Percentiles rank a stretch among this genome's conserved stretches.
These are phyloP conservation scores for Probaryconus sp. DNA, from an alignment of 1,140 invertebrate species.

Conservation along the genomic window DNA sequence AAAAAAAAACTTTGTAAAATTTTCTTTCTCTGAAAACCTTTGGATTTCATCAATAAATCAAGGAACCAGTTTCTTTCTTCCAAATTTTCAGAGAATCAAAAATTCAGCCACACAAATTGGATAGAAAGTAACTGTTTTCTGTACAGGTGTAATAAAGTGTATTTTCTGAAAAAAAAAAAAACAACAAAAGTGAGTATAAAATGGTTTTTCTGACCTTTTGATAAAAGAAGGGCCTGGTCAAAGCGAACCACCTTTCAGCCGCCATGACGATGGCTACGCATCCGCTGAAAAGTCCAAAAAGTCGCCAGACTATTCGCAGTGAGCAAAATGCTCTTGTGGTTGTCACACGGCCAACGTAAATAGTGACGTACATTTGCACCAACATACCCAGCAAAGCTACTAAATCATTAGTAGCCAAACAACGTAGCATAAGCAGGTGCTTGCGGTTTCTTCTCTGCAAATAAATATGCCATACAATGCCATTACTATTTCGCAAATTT, in stretches of 20 bases:
- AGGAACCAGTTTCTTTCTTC: no score
- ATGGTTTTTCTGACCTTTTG: slow-evolving; percentile 92
- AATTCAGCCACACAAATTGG: no score
- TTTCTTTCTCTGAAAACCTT: no score
- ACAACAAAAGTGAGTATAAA: no score
- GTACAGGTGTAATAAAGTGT: background rate
- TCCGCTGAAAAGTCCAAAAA: slow-evolving; percentile 91
- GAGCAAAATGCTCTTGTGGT: slow-evolving; percentile 80
- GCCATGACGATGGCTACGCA: slow-evolving; percentile 93
- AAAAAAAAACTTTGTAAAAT: no score
- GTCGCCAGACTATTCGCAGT: slow-evolving; percentile 84
- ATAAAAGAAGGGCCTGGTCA: slow-evolving; percentile 92
- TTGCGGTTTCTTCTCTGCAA: slow-evolving; percentile 85
- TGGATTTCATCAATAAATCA: no score
- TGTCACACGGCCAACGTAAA: slow-evolving; percentile 75
- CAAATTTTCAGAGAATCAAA: no score
- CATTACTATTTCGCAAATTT: no score
- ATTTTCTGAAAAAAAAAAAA: background rate
- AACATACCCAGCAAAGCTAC: slow-evolving; percentile 86
- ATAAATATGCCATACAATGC: slow-evolving; percentile 35
- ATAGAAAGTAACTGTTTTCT: no score
- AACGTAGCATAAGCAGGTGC: slow-evolving; percentile 88
- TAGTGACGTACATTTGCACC: slow-evolving; percentile 80
- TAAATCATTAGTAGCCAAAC: slow-evolving; percentile 88
- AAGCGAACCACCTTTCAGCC: slow-evolving; percentile 88